These are phyloP conservation scores for Schizaphis graminum DNA, from an alignment of 2,888 invertebrate genomes.

Conservation along the genomic window DNA sequence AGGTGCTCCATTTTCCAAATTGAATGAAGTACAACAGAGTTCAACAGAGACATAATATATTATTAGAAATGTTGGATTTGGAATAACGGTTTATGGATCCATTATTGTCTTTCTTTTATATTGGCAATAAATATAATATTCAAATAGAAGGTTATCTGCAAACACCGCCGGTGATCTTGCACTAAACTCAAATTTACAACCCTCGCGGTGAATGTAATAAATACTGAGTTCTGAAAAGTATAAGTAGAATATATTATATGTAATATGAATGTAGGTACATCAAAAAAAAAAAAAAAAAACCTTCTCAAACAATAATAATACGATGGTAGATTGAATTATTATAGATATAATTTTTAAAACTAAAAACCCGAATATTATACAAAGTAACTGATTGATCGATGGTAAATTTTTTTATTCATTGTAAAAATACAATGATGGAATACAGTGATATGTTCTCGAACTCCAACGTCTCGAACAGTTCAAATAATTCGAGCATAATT, in stretches of 20 bases:
- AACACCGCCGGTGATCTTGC: constrained; percentile 18
- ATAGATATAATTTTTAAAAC: not conserved
- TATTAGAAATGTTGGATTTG: constrained; percentile 33
- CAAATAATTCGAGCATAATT: not conserved
- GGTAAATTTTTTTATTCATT: not conserved
- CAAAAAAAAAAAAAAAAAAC: not conserved
- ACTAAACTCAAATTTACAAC: not conserved
- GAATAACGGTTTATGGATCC: constrained; percentile 22
- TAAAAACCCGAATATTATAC: not conserved
- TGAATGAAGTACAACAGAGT: constrained; percentile 8
- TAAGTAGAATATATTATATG: not conserved
- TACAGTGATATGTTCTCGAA: not conserved
- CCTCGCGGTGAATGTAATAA: not conserved
- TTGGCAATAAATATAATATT: constrained; percentile 36
- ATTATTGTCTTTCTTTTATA: constrained; percentile 29
- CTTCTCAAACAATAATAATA: not conserved
- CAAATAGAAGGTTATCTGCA: constrained; percentile 4
- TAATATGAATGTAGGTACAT: not conserved
- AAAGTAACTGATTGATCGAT: not conserved
- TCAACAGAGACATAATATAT: constrained; percentile 18
- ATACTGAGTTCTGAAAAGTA: not conserved
- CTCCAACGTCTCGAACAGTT: not conserved
- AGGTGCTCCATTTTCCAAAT: constrained; percentile 55
- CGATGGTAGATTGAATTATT: not conserved
- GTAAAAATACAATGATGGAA: not conserved